phyloP scores from a whole-genome alignment of 2,888 invertebrate genomes.

The Julus scanicus region DNA sequence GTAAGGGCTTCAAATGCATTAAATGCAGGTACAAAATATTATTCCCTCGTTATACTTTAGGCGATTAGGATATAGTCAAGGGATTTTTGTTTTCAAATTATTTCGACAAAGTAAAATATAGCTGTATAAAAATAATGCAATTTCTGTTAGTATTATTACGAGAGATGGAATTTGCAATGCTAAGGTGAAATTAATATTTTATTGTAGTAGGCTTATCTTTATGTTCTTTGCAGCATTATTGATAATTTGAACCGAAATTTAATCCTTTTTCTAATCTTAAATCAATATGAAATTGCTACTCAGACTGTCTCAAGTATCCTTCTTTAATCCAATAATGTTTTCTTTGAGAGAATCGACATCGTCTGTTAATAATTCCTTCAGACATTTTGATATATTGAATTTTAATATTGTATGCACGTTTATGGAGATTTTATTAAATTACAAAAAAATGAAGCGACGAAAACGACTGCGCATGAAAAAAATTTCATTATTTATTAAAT shows the following conservation, averaged over 20 bases:
- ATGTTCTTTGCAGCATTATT: not conserved
- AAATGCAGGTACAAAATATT: not conserved
- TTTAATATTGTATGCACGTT: constrained; percentile 1
- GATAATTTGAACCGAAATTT: not conserved
- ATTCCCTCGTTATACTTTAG: not conserved
- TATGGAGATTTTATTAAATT: not conserved
- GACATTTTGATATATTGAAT: not conserved
- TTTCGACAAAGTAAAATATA: not conserved
- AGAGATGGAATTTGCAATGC: not conserved
- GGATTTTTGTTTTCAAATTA: not conserved
- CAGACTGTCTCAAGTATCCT: constrained; percentile 10
- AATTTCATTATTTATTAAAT: not conserved
- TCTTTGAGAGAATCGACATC: not conserved
- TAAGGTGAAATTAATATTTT: not conserved
- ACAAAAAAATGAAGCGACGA: not conserved
- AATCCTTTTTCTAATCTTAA: not conserved
- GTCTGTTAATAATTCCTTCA: not conserved
- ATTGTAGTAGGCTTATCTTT: not conserved
- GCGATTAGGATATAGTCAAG: not conserved
- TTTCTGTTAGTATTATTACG: not conserved
- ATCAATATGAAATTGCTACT: not conserved
- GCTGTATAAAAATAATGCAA: not conserved
- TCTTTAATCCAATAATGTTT: not conserved
- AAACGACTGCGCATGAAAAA: not conserved
- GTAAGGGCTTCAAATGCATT: not conserved